phyloP scores from a whole-genome alignment of 2,888 invertebrate genomes.

The Agriopis leucophaearia region DNA sequence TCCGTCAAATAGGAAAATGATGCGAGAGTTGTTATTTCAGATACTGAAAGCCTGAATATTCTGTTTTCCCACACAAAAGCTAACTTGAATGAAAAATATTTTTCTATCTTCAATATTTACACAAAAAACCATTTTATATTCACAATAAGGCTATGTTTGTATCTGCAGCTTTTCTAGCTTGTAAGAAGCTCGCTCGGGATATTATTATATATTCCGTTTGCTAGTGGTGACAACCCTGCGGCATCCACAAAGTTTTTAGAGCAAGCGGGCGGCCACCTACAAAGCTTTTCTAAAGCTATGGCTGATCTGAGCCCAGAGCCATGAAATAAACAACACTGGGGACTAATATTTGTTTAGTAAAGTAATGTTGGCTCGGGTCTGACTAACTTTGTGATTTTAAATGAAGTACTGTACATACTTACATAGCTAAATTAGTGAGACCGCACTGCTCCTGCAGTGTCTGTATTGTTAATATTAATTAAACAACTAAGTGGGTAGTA shows the following conservation, averaged over 20 bases:
- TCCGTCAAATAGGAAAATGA: not conserved
- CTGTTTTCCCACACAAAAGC: not conserved
- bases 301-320: conserved; percentile 6
- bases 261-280: not conserved
- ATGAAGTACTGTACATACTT: not conserved
- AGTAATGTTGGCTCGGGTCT: conserved; percentile 4
- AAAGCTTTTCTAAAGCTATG: conserved; percentile 23
- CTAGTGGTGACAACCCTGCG: conserved; percentile 9
- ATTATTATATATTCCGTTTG: conserved; percentile 34
- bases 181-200: not conserved
- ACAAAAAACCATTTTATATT: not conserved
- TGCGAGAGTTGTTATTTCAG: not conserved
- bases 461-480: not conserved
- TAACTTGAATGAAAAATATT: not conserved
- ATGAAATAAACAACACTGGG: conserved; percentile 6
- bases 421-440: not conserved
- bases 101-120: not conserved
- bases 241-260: conserved; percentile 17
- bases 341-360: conserved; percentile 13
- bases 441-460: not conserved
- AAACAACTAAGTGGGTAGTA: not conserved
- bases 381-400: not conserved
- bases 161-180: conserved; percentile 2
- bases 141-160: not conserved
- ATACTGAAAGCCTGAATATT: not conserved